A percentile compares a stretch with the other conserved stretches of the same genome.
Conservation (phyloP, 2,797 vertebrate genomes). For the Falco biarmicus region DNA sequence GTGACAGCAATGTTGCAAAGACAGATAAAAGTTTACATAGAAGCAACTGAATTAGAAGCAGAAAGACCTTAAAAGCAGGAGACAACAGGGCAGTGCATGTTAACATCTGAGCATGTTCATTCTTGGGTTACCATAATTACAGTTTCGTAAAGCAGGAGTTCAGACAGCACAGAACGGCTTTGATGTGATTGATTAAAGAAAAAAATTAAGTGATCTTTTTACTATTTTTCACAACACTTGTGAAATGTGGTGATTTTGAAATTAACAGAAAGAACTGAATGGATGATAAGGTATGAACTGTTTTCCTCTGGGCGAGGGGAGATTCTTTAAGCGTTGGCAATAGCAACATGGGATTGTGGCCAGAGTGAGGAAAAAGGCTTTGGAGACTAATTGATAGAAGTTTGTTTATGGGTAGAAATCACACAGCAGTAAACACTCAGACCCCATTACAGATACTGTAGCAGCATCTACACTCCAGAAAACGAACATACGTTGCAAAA, state of each 20-base stretch:
- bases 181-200: neutral
- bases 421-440: neutral
- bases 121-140: neutral
- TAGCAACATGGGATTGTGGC: neutral
- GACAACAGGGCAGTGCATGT: rapidly evolving
- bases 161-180: neutral
- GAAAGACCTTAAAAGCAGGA: neutral
- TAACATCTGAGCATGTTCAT: neutral
- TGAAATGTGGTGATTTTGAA: neutral
- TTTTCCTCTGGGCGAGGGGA: neutral
- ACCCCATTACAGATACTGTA: neutral
- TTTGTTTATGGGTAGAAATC: neutral
- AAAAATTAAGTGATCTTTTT: neutral
- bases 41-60: neutral
- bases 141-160: neutral
- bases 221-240: neutral
- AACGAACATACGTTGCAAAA: neutral
- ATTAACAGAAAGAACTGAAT: neutral
- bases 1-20: neutral
- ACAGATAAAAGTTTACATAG: neutral
- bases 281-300: neutral
- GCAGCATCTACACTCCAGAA: neutral
- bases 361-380: neutral
- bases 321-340: neutral
- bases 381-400: neutral